Evolutionary conservation across 2,888 invertebrate genomes (phyloP).

Genomic region (Caenorhabditis sp.): DNA sequence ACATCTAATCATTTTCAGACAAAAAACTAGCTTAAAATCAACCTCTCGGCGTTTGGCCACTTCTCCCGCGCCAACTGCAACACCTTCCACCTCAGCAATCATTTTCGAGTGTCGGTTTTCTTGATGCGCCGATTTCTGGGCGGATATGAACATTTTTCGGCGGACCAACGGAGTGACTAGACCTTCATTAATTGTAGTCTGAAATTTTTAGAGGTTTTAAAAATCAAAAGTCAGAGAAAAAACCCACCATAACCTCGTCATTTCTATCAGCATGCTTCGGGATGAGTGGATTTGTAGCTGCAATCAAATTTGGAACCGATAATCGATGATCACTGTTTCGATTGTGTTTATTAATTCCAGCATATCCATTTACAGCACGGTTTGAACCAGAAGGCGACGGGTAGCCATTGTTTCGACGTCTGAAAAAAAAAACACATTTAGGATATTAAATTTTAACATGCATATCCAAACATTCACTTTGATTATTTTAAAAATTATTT

Average conservation of each 20-base stretch:
- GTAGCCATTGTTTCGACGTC: constrained; percentile 28
- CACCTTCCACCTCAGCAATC: constrained; percentile 6
- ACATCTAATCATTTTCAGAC: background rate
- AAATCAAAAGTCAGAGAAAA: background rate
- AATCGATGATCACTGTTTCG: constrained; percentile 47
- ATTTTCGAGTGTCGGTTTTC: constrained; percentile 10
- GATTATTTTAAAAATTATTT: no score
- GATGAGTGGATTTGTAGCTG: constrained; percentile 37
- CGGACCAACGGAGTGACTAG: constrained; percentile 64
- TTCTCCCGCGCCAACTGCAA: constrained; percentile 24
- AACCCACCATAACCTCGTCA: constrained; percentile 40
- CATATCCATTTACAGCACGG: constrained; percentile 12
- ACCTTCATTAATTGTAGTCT: constrained; percentile 62
- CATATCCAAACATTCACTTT: no score
- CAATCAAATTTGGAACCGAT: constrained; percentile 55
- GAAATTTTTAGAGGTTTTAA: background rate
- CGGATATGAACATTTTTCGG: constrained; percentile 49
- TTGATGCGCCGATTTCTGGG: background rate
- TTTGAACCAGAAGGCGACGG: constrained; percentile 18
- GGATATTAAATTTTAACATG: background rate
- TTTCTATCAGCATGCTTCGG: constrained; percentile 33
- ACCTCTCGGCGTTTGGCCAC: constrained; percentile 23
- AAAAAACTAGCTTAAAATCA: background rate
- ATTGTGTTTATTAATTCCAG: constrained; percentile 17
- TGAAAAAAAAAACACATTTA: background rate